phyloP scores from a whole-genome alignment of 2,888 invertebrate species.

The Anthrax anthrax region DNA sequence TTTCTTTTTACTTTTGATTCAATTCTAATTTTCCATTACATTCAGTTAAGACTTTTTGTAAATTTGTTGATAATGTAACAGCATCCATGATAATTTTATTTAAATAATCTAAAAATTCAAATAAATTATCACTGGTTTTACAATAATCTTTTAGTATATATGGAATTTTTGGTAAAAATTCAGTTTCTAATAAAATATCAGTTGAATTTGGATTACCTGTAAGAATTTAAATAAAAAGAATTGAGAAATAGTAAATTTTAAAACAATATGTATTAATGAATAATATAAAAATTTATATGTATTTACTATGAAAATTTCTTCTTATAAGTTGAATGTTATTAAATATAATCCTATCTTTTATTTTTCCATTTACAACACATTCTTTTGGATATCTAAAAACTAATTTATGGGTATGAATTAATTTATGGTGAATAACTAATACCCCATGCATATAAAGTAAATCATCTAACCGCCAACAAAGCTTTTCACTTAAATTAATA shows the following conservation, averaged over 20 bases:
- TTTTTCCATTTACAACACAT: no score
- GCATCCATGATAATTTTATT: not conserved
- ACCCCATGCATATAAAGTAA: not conserved
- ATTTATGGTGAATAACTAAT: not conserved
- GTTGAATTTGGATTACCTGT: not conserved
- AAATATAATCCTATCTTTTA: no score
- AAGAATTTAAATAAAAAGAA: no score
- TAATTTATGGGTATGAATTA: not conserved
- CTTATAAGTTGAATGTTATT: not conserved
- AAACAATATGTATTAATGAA: no score
- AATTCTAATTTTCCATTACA: not conserved
- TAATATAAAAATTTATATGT: not conserved
- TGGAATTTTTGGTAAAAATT: not conserved
- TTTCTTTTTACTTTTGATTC: not conserved
- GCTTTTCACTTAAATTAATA: no score
- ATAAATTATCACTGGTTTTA: not conserved
- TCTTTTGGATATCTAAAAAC: not conserved
- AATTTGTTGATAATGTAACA: not conserved
- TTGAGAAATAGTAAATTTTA: no score
- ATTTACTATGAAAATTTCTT: not conserved
- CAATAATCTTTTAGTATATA: not conserved
- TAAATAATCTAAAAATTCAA: not conserved
- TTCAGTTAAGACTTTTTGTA: not conserved
- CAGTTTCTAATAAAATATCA: not conserved
- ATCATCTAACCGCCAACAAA: not conserved